A percentile compares a stretch with the other conserved stretches of the same genome.
phyloP scores from a whole-genome alignment of 2,888 invertebrate species.

The Pammene fasciana region DNA sequence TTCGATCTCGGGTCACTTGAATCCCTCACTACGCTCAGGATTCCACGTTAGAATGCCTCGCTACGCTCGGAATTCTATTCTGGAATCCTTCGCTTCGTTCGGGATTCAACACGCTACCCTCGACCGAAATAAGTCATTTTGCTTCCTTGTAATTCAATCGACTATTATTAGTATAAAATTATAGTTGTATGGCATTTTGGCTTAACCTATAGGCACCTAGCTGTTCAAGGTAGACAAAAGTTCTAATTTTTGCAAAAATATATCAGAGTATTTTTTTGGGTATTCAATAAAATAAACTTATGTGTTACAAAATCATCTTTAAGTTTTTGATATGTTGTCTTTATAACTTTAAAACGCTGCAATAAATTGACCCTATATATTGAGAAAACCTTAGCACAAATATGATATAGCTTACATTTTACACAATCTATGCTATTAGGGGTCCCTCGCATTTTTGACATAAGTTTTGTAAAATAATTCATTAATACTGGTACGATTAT shows the following conservation, averaged over 20 bases:
- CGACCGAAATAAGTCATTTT: no score
- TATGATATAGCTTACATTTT: slow-evolving; percentile 11
- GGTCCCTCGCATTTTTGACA: slow-evolving; percentile 5
- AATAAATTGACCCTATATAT: slow-evolving; percentile 1
- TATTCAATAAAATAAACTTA: not conserved
- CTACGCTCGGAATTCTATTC: no score
- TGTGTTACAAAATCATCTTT: slow-evolving; percentile 8
- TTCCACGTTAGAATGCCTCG: no score
- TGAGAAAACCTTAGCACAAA: not conserved
- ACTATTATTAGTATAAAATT: slow-evolving; percentile 27
- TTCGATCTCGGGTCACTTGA: no score
- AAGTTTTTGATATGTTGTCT: slow-evolving; percentile 26
- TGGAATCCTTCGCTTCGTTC: no score
- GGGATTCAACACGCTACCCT: no score
- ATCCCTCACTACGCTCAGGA: no score
- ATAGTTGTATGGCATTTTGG: slow-evolving; percentile 39
- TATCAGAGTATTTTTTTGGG: not conserved
- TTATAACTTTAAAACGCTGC: slow-evolving; percentile 3
- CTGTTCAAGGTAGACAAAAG: slow-evolving; percentile 24
- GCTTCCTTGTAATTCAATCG: no score
- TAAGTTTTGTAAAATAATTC: not conserved
- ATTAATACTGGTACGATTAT: slow-evolving; percentile 26
- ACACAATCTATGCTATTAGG: not conserved
- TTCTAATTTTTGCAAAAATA: slow-evolving; percentile 22
- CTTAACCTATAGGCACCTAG: slow-evolving; percentile 33